Percentiles rank a stretch among this genome's conserved stretches.
Evolutionary conservation across 2,113 vertebrate genomes (phyloP).

Genomic region (Danio rerio): GRCz12tu NC_133197.1:20965501-20966000

Average conservation of each 20-base stretch:
- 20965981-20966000: background rate
- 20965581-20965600: background rate
- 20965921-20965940: background rate
- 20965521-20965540: slow-evolving; percentile 57
- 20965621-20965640: slow-evolving; percentile 12
- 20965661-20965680: slow-evolving; percentile 37
- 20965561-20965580: background rate
- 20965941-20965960: background rate
- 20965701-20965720: slow-evolving; percentile 18
- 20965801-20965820: background rate
- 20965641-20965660: slow-evolving; percentile 7
- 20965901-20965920: background rate
- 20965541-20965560: slow-evolving; percentile 1
- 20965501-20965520: slow-evolving; percentile 78
- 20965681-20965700: slow-evolving; percentile 29
- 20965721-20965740: slow-evolving; percentile 10
- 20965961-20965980: background rate
- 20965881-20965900: background rate
- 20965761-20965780: slow-evolving; percentile 63
- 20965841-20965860: background rate
- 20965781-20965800: slow-evolving; percentile 71
- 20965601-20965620: slow-evolving; percentile 1
- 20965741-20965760: slow-evolving; percentile 33
- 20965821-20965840: background rate
- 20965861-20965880: background rate